Evolutionary conservation across 2,113 vertebrate species (phyloP), one percentile per base, ranked within the genome.

Genomic region (Rhineura floridana): DNA sequence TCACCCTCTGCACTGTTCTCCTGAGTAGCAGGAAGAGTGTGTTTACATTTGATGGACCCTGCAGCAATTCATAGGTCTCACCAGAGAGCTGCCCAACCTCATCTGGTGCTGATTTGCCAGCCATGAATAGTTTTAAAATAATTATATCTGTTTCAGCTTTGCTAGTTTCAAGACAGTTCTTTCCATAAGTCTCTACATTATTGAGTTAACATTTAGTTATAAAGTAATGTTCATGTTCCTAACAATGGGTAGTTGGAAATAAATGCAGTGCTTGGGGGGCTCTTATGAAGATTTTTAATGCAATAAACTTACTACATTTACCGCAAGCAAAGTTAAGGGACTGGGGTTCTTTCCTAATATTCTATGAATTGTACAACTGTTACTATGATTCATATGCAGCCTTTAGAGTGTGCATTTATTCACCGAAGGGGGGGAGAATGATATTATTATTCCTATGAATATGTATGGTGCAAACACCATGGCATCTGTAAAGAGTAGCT

Each of bases 401-500:
- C 63, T 80, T n/a, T 67, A 87, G 91, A 89, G 85, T 46, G 70
- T 55, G 9, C 92, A 90, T 90, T 90, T 78, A 85, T 92, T 90
- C 59, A 72, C 80, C 46, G 55, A 19, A 3, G 93, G 69, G 82
- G 76, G 76, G 63, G 12, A 88, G 84, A 88, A 85, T 88, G 75
- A 72, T 65, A 88, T 88, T 83, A 83, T 88, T 4, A 72, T 93
- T 93, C 83, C 81, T 90, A 91, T 95, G 87, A 94, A 94, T 95
- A 93, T 94, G 91, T 82, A 93, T 91, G 75, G 91, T 84, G 88
- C 87, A 91, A 90, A 92, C 91, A 93, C 92, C 86, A 52, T 91
- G 91, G 88, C 92, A 93, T 94, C 91, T 95, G 94, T 92, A 90
- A 92, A 92, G 82, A 91, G 90, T 85, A 92, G 86, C 90, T 87